Base-by-base conservation (phyloP, 1,140 invertebrate species). In the Microplitis mediator region DNA sequence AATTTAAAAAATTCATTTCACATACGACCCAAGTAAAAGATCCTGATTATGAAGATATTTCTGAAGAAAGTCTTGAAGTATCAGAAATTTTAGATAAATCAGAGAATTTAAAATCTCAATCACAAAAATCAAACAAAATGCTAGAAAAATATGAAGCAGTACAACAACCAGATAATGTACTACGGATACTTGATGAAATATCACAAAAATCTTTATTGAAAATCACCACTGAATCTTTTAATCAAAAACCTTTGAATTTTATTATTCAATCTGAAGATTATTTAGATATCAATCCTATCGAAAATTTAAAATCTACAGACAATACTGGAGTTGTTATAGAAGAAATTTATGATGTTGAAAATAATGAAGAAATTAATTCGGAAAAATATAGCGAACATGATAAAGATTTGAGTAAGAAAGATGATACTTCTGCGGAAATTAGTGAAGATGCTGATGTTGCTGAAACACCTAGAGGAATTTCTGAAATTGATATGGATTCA, bases 41-140 rank as follows among this genome's bases (percentile, higher is more conserved):
- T 74, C 79, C 85, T 4, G 84, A 86, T n/a, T 87, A 86, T 39
- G 85, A 86, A 39, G 85, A 87, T 69, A 87, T 87, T 34, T 87
- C 86, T 1, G 85, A 87, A 36, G 86, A 87, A 60, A 86, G 85
- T 62, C 76, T 86, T 4, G 85, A 87, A 73, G 81, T 86, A 0
- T 86, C 84, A 3, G 83, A 86, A 77, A 87, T 87, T 66, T 78
- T 85, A 4, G 84, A 86, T 58, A 81, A 72, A 77, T 82, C 81
- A 5, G 79, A 83, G 9, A 62, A 58, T 1, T 69, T 67, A n/a
- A 73, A 52, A 60, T 74, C 67, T 6, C 4, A 31, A 14, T 69
- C 71, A 9, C 45, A 77, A 4, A 81, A 78, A 54, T 69, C 72
- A 9, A 76, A 76, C n/a, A 83, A 56, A 16, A 69, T 84, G 8